phyloP scores from a whole-genome alignment of 2,888 invertebrate genomes.

The Orthosia incerta region DNA sequence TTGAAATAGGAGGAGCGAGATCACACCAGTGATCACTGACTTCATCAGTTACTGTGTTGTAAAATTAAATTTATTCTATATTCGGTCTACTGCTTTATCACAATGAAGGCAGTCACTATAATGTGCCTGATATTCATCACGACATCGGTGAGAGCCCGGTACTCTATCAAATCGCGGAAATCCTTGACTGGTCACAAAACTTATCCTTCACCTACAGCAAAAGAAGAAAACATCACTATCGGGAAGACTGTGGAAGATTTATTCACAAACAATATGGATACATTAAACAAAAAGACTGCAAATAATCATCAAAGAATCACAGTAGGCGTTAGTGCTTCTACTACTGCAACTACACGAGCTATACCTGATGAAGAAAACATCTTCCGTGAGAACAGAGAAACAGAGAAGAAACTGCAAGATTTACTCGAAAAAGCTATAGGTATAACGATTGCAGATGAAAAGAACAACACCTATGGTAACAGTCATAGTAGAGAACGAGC shows the following conservation, averaged over 20 bases:
- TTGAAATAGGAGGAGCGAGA: neutral
- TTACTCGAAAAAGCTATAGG: no score
- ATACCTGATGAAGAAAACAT: neutral
- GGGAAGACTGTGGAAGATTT: no score
- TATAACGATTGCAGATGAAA: neutral
- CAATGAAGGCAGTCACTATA: constrained; percentile 3
- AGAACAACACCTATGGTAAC: neutral
- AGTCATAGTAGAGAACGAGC: neutral
- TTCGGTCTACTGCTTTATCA: neutral
- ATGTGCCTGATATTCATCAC: constrained; percentile 4
- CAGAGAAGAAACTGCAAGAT: no score
- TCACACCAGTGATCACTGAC: neutral
- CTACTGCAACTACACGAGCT: neutral
- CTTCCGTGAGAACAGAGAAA: no score
- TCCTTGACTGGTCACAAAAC: no score
- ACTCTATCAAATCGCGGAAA: no score
- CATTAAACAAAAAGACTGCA: no score
- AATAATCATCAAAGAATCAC: no score
- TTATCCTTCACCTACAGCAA: no score
- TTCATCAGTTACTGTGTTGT: neutral
- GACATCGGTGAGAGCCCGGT: neutral
- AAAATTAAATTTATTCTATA: neutral
- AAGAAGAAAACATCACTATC: no score
- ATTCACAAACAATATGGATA: no score
- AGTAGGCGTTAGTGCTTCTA: neutral